A percentile compares a stretch with the other conserved stretches of the same genome.
phyloP scores from a whole-genome alignment of 2,113 vertebrate species.

The Piaya cayana region DNA sequence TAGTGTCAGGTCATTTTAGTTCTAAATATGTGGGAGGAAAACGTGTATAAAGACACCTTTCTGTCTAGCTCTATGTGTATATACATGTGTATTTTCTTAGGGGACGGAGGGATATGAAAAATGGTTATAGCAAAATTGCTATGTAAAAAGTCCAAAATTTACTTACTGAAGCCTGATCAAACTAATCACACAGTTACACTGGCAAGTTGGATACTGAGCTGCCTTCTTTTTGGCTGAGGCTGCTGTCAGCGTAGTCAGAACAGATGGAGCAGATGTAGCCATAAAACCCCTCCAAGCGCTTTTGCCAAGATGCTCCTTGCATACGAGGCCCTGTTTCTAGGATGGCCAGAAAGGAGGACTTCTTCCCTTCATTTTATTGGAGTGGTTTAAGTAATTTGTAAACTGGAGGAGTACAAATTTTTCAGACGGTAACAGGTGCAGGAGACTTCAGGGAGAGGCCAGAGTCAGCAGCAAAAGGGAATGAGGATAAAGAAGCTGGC shows the following conservation, averaged over 20 bases:
- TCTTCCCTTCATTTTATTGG: neutral
- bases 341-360: neutral
- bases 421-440: neutral
- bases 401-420: neutral
- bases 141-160: neutral
- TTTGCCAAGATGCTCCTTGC: neutral
- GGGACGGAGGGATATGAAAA: neutral
- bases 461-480: neutral
- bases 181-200: neutral
- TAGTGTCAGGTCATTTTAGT: neutral
- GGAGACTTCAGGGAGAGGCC: neutral
- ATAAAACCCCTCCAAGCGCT: neutral
- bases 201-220: neutral
- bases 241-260: neutral
- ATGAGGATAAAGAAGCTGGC: slow-evolving; percentile 28
- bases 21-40: neutral
- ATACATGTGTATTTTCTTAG: neutral
- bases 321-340: neutral
- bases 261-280: slow-evolving; percentile 43
- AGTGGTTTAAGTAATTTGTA: slow-evolving; percentile 27
- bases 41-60: neutral
- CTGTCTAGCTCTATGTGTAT: fast-evolving
- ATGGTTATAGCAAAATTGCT: neutral
- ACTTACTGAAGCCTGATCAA: neutral
- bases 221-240: neutral